Percentiles rank a stretch among this genome's conserved stretches.
phyloP scores from a whole-genome alignment of 2,113 vertebrate species.

The Pteropus alecto region DNA sequence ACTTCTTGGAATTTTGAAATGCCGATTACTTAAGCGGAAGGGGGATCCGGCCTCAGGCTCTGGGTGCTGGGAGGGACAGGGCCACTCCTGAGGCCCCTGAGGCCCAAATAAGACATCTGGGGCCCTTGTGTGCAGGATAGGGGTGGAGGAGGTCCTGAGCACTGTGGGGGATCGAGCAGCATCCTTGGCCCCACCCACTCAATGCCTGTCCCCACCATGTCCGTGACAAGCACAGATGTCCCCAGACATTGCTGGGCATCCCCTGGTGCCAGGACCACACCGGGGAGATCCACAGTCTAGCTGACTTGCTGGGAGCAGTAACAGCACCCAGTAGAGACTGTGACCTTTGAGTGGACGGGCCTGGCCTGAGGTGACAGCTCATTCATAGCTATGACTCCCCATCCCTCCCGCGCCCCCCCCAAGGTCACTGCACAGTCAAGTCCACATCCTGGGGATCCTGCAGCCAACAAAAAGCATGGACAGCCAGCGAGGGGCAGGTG shows the following conservation, averaged over 20 bases:
- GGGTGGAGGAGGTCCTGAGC: neutral
- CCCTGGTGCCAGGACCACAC: neutral
- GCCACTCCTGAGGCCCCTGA: no score
- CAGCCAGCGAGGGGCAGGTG: neutral
- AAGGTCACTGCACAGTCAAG: neutral
- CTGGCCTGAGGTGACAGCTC: neutral
- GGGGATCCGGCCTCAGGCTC: neutral
- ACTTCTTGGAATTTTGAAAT: conserved; percentile 21
- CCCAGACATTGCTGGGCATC: neutral
- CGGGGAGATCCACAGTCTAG: neutral
- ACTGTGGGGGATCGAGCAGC: neutral
- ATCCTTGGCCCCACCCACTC: neutral
- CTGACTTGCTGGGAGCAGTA: neutral
- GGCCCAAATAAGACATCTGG: neutral
- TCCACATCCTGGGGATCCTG: neutral
- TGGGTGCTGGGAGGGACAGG: neutral
- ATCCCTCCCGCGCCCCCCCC: neutral
- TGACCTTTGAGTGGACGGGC: neutral
- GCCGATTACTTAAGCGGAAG: neutral
- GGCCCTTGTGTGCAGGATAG: neutral
- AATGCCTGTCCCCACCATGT: neutral
- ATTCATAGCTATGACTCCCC: neutral
- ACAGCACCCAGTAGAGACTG: neutral
- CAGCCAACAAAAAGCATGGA: neutral
- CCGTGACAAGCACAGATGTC: neutral